These are phyloP conservation scores for Distichodus sexfasciatus DNA, from an alignment of 2,797 vertebrate genomes.

Conservation along the genomic window DNA sequence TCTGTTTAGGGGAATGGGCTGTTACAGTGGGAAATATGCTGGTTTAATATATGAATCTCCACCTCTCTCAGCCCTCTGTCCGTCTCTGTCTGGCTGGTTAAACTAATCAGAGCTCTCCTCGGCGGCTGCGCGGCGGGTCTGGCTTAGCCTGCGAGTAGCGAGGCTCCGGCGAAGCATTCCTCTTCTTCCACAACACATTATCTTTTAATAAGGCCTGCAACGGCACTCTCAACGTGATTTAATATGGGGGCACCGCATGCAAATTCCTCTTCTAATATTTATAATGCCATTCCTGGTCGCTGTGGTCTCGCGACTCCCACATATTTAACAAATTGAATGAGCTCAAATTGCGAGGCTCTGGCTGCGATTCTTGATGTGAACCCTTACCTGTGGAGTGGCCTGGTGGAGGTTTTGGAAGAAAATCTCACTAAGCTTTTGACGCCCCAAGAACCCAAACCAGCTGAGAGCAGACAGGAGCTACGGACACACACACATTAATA, in stretches of 20 bases:
- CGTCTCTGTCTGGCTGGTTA: constrained; percentile 32
- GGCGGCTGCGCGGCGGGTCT: constrained; percentile 12
- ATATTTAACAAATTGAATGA: constrained; percentile 71
- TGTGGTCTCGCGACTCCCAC: constrained; percentile 53
- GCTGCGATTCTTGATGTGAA: constrained; percentile 49
- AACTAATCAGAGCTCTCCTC: constrained; percentile 44
- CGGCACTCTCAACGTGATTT: constrained; percentile 72
- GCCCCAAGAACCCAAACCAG: not conserved
- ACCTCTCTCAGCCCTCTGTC: constrained; percentile 3
- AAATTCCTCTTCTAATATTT: constrained; percentile 78
- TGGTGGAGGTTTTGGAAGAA: constrained; percentile 5
- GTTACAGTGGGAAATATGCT: constrained; percentile 41
- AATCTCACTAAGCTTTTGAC: not conserved
- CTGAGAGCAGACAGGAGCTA: not conserved
- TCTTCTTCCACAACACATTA: constrained; percentile 70
- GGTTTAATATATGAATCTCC: constrained; percentile 22
- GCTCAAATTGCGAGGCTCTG: constrained; percentile 53
- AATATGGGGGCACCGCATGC: constrained; percentile 67
- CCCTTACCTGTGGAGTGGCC: constrained; percentile 2
- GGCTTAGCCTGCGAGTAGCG: not conserved
- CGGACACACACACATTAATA: no score
- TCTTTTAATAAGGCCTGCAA: constrained; percentile 76
- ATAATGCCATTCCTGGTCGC: constrained; percentile 60
- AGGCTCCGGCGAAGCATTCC: constrained; percentile 59
- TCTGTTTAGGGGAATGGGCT: constrained; percentile 37